A percentile compares a stretch with the other conserved stretches of the same genome.
phyloP scores from a whole-genome alignment of 2,888 invertebrate genomes.

The Lysandra bellargus region DNA sequence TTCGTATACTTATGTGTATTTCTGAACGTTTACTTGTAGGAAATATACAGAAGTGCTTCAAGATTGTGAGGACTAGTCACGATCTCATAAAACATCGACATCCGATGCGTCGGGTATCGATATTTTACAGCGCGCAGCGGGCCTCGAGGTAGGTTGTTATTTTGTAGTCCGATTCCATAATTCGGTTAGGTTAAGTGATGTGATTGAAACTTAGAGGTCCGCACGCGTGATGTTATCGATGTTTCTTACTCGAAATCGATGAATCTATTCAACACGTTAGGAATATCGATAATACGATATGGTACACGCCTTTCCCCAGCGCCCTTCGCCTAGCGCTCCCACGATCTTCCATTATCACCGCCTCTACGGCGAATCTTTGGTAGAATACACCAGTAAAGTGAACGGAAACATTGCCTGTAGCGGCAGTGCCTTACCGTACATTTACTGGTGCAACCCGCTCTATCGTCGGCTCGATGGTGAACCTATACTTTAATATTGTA shows the following conservation, averaged over 20 bases:
- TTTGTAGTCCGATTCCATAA: slow-evolving; percentile 37
- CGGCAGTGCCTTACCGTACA: slow-evolving; percentile 49
- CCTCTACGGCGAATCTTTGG: slow-evolving; percentile 62
- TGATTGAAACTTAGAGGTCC: slow-evolving; percentile 39
- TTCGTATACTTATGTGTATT: slow-evolving; percentile 52
- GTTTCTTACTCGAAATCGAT: slow-evolving; percentile 46
- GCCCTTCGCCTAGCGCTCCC: slow-evolving; percentile 71
- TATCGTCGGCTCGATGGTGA: slow-evolving; percentile 47
- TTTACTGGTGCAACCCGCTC: slow-evolving; percentile 55
- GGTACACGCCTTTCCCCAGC: slow-evolving; percentile 59
- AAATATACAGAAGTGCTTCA: slow-evolving; percentile 45
- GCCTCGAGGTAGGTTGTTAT: slow-evolving; percentile 36
- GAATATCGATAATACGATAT: slow-evolving; percentile 46
- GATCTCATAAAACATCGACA: slow-evolving; percentile 48
- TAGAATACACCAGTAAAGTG: slow-evolving; percentile 57
- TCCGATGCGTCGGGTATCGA: slow-evolving; percentile 42
- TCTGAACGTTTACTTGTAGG: slow-evolving; percentile 47
- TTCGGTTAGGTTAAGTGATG: slow-evolving; percentile 37
- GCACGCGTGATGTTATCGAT: slow-evolving; percentile 45
- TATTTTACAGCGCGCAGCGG: slow-evolving; percentile 40
- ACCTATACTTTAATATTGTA: slow-evolving; percentile 35
- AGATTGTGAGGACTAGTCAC: slow-evolving; percentile 38
- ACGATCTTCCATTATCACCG: slow-evolving; percentile 72
- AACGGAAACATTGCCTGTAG: slow-evolving; percentile 48
- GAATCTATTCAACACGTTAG: slow-evolving; percentile 42